Percentiles rank a stretch among this genome's conserved stretches.
These are phyloP conservation scores for Xylocopa sonorina DNA, from an alignment of 1,140 invertebrate species.

Conservation along the genomic window DNA sequence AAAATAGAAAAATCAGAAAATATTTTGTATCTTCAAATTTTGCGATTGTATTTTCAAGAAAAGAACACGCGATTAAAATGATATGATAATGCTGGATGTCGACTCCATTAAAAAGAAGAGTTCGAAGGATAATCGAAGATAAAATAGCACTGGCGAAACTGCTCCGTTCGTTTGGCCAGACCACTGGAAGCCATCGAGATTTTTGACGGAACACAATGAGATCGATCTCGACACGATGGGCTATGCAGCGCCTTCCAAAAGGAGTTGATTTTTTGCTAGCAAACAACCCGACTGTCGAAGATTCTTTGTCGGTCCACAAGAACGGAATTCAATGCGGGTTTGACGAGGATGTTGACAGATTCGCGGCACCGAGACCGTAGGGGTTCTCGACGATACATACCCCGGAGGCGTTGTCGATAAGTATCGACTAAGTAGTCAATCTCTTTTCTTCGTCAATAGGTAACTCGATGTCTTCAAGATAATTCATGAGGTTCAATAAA, in stretches of 20 bases:
- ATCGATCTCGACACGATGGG: slow-evolving; percentile 37
- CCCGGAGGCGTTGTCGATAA: slow-evolving; percentile 39
- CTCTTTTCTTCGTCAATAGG: too few relatives aligned
- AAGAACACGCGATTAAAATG: too few relatives aligned
- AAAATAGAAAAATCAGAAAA: too few relatives aligned
- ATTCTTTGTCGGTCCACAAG: slow-evolving; percentile 34
- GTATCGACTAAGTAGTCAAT: too few relatives aligned
- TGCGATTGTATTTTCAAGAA: too few relatives aligned
- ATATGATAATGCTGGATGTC: too few relatives aligned
- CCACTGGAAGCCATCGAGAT: slow-evolving; percentile 20
- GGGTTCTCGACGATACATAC: slow-evolving; percentile 29
- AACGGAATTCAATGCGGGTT: slow-evolving; percentile 45
- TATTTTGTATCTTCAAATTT: too few relatives aligned
- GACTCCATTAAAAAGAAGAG: neutral
- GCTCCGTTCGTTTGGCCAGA: neutral
- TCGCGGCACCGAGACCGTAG: slow-evolving; percentile 52
- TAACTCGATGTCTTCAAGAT: too few relatives aligned
- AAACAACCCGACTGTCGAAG: slow-evolving; percentile 33
- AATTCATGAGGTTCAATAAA: too few relatives aligned
- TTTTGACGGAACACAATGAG: slow-evolving; percentile 37
- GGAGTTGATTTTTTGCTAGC: slow-evolving; percentile 53
- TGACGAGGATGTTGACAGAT: slow-evolving; percentile 68
- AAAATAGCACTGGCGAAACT: neutral
- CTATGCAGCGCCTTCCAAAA: slow-evolving; percentile 7
- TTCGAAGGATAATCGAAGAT: neutral